phyloP scores from a whole-genome alignment of 2,113 vertebrate genomes.

The Oreochromis spilurus region DNA sequence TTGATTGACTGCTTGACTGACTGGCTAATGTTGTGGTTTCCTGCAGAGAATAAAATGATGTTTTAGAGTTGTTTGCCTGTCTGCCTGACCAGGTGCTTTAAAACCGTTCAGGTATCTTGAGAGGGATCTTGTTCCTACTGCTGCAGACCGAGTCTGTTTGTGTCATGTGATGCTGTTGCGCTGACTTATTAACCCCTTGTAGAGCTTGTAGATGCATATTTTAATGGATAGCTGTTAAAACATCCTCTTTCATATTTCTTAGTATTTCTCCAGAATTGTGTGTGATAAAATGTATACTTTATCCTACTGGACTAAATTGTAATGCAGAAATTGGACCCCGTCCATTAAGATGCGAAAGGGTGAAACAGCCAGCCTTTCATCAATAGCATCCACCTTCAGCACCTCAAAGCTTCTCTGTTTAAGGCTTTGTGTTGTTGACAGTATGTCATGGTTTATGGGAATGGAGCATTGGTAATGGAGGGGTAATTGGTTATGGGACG shows the following conservation, averaged over 20 bases:
- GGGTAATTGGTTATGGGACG: not conserved
- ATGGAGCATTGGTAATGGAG: no score
- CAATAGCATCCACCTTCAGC: not conserved
- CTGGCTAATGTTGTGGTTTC: not conserved
- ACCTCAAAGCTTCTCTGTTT: not conserved
- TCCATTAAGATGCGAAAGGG: not conserved
- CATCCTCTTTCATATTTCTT: not conserved
- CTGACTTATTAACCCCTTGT: not conserved
- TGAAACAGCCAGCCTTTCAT: not conserved
- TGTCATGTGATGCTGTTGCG: not conserved
- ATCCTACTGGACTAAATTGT: not conserved
- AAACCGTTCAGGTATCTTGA: not conserved
- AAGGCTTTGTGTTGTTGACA: not conserved
- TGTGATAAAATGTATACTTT: not conserved
- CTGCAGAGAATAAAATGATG: not conserved
- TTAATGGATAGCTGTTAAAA: not conserved
- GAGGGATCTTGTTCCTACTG: not conserved
- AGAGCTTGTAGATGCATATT: not conserved
- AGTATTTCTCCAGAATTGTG: not conserved
- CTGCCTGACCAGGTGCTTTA: not conserved
- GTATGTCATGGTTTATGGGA: not conserved
- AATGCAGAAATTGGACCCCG: not conserved
- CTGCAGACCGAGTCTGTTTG: not conserved
- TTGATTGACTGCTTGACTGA: slow-evolving; percentile 1
- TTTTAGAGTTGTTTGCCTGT: not conserved